Percentiles rank a stretch among this genome's conserved stretches.
These are phyloP conservation scores for Pycnonotus jocosus DNA, from an alignment of 2,113 vertebrate species.

Conservation along the genomic window DNA sequence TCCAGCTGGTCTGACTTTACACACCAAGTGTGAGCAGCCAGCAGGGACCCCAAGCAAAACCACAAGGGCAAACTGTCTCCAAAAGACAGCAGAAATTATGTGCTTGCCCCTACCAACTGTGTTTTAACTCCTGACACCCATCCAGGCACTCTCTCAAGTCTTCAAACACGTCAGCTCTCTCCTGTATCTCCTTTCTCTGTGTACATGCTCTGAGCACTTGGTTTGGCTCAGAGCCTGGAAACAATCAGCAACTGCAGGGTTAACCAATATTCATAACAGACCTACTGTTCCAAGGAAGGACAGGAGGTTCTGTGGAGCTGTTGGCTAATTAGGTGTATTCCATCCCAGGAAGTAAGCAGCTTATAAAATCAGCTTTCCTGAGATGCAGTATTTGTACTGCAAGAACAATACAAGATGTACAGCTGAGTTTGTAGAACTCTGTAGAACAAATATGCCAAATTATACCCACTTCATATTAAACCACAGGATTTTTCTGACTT, in stretches of 20 bases:
- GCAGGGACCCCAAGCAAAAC: not conserved
- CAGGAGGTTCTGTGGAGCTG: not conserved
- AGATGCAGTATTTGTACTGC: not conserved
- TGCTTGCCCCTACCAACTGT: not conserved
- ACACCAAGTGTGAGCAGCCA: not conserved
- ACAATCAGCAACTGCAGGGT: not conserved
- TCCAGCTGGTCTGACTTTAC: not conserved
- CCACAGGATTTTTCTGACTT: not conserved
- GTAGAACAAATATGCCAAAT: not conserved
- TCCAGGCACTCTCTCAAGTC: not conserved
- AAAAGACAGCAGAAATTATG: not conserved
- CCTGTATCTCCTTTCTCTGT: not conserved
- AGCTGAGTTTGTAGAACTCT: not conserved
- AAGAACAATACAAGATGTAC: slow-evolving; percentile 2
- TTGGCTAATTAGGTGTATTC: slow-evolving; percentile 36
- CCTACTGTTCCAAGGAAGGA: not conserved
- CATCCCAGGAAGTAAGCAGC: slow-evolving; percentile 35
- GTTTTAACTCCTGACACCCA: not conserved
- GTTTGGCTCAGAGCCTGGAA: not conserved
- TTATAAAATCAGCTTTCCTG: slow-evolving; percentile 38
- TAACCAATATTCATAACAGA: not conserved
- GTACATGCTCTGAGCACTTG: not conserved
- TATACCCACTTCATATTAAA: not conserved
- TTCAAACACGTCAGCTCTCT: not conserved
- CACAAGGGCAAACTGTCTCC: not conserved